phyloP scores from a whole-genome alignment of 2,797 vertebrate genomes.

The Pipistrellus kuhlii region DNA sequence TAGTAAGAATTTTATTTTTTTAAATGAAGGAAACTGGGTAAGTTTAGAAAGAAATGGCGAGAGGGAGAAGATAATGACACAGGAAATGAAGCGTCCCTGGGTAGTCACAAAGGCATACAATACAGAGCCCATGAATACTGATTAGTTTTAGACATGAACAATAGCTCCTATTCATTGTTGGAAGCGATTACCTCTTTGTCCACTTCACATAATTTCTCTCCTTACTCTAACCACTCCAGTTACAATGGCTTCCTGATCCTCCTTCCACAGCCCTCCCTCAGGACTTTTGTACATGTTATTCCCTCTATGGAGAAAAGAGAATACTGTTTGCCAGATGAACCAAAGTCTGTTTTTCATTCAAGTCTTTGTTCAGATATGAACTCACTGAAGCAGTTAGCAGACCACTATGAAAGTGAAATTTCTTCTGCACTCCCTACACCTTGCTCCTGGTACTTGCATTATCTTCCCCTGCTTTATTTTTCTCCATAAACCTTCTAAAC shows the following conservation, averaged over 20 bases:
- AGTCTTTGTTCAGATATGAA: neutral
- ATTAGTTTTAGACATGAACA: neutral
- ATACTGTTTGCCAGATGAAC: neutral
- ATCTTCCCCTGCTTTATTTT: neutral
- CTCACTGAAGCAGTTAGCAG: neutral
- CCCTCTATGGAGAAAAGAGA: neutral
- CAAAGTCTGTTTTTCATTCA: neutral
- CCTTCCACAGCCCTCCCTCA: neutral
- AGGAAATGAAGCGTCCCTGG: neutral
- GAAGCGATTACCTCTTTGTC: neutral
- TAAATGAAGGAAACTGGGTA: conserved; percentile 27
- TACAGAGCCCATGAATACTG: neutral
- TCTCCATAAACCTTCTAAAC: neutral
- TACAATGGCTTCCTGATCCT: neutral
- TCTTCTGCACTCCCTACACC: neutral
- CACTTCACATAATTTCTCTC: neutral
- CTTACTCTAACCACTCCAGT: neutral
- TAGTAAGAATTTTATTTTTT: neutral
- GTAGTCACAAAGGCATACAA: neutral
- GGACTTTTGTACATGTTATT: neutral
- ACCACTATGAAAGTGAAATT: conserved; percentile 27
- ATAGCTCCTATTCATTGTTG: neutral
- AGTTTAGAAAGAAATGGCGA: neutral
- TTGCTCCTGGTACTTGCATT: neutral
- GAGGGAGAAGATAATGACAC: neutral